Conservation (phyloP, 2,888 invertebrate species). For the Hoplodrina ambigua region DNA sequence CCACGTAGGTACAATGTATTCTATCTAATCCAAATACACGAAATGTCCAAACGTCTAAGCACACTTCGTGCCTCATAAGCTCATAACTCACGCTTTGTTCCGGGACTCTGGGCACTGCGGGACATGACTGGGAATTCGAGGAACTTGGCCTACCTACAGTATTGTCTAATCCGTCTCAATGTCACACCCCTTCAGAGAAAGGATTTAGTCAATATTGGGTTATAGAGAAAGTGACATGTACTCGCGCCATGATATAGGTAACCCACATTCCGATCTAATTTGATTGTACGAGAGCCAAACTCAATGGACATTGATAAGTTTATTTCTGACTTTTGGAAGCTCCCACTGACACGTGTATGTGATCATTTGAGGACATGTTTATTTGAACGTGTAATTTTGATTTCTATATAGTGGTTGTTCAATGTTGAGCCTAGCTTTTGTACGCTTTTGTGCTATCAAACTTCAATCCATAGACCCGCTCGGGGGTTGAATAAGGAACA, state of each 20-base stretch:
- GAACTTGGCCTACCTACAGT: constrained; percentile 35
- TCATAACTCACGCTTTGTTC: constrained; percentile 41
- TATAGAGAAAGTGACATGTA: constrained; percentile 44
- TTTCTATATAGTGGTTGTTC: not conserved
- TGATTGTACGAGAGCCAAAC: constrained; percentile 44
- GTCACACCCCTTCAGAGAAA: constrained; percentile 45
- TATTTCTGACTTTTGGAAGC: constrained; percentile 35
- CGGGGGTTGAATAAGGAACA: not conserved
- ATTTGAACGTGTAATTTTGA: not conserved
- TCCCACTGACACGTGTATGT: constrained; percentile 2
- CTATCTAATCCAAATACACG: constrained; percentile 7
- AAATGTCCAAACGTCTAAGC: constrained; percentile 12
- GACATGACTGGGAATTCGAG: constrained; percentile 41
- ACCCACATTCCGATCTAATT: constrained; percentile 39
- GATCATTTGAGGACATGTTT: constrained; percentile 8
- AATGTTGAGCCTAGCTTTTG: not conserved
- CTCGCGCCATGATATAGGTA: constrained; percentile 40
- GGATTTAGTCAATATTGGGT: constrained; percentile 46
- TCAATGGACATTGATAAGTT: constrained; percentile 39
- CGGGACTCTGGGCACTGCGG: constrained; percentile 7
- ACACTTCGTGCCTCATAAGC: constrained; percentile 7
- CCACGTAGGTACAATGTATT: constrained; percentile 12
- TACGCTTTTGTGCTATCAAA: not conserved
- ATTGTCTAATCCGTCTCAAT: constrained; percentile 49
- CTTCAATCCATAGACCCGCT: not conserved